Evolutionary conservation across 2,113 vertebrate genomes (phyloP).

Genomic region (Sebastes fasciatus): DNA sequence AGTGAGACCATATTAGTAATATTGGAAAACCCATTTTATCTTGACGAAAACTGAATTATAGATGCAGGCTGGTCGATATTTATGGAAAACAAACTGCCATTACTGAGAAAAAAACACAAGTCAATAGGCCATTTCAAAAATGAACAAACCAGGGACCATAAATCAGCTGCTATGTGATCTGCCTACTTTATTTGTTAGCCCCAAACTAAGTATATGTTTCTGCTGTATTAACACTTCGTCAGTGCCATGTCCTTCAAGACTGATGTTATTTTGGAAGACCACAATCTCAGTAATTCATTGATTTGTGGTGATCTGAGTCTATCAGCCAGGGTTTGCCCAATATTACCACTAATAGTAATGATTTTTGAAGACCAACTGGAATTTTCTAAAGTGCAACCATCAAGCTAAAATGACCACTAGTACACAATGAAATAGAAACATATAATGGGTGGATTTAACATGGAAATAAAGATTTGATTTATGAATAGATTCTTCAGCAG

Average conservation of each 20-base stretch:
- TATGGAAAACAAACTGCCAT: slow-evolving; percentile 38
- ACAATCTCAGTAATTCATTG: slow-evolving; percentile 3
- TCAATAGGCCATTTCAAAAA: slow-evolving; percentile 28
- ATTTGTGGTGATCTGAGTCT: slow-evolving; percentile 12
- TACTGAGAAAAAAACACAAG: slow-evolving; percentile 2
- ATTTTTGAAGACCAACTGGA: background rate
- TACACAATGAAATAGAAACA: background rate
- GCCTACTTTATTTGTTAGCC: background rate
- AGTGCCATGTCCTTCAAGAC: background rate
- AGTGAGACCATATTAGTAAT: slow-evolving; percentile 20
- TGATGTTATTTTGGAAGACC: background rate
- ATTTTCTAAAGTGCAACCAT: background rate
- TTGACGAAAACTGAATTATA: slow-evolving; percentile 54
- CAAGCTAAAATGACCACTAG: background rate
- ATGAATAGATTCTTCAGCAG: background rate
- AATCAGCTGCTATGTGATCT: slow-evolving; percentile 22
- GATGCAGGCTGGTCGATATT: slow-evolving; percentile 35
- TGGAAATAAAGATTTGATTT: background rate
- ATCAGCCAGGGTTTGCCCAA: background rate
- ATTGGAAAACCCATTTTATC: slow-evolving; percentile 59
- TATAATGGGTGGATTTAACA: background rate
- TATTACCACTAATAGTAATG: background rate
- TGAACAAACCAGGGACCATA: slow-evolving; percentile 26
- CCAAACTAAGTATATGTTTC: background rate
- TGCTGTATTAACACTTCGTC: slow-evolving; percentile 18